phyloP scores from a whole-genome alignment of 2,797 vertebrate species.

The Acanthis flammea region DNA sequence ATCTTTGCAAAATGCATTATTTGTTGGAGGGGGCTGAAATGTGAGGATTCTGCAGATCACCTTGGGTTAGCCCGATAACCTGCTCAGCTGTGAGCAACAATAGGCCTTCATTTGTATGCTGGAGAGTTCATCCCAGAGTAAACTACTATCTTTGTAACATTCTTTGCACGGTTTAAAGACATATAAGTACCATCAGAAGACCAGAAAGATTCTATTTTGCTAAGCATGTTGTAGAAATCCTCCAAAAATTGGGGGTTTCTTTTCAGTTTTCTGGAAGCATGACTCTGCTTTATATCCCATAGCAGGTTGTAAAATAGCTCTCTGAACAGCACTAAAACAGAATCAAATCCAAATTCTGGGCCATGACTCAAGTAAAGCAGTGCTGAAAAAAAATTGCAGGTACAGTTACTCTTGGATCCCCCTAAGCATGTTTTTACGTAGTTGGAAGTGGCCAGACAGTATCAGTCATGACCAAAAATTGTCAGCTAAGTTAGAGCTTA shows the following conservation, averaged over 20 bases:
- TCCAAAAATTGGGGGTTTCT: not conserved
- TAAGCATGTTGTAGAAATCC: not conserved
- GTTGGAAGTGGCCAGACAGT: not conserved
- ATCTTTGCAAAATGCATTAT: slow-evolving; percentile 13
- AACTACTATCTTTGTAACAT: not conserved
- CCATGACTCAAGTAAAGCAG: not conserved
- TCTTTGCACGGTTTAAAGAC: not conserved
- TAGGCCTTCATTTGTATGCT: slow-evolving; percentile 15
- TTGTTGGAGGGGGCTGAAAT: slow-evolving; percentile 25
- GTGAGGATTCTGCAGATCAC: slow-evolving; percentile 28
- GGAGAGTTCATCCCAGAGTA: not conserved
- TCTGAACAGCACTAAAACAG: not conserved
- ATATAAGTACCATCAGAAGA: not conserved
- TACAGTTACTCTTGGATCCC: not conserved
- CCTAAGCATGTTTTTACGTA: not conserved
- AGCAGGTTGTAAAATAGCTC: not conserved
- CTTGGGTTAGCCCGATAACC: not conserved
- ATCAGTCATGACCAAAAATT: not conserved
- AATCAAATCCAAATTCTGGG: not conserved
- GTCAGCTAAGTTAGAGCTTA: not conserved
- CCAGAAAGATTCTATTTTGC: not conserved
- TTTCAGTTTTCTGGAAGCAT: not conserved
- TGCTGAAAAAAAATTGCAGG: not conserved
- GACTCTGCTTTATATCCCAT: not conserved
- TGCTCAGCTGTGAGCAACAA: not conserved